Base-by-base conservation (phyloP, 2,888 invertebrate genomes). In the Epirrita christyi region DNA sequence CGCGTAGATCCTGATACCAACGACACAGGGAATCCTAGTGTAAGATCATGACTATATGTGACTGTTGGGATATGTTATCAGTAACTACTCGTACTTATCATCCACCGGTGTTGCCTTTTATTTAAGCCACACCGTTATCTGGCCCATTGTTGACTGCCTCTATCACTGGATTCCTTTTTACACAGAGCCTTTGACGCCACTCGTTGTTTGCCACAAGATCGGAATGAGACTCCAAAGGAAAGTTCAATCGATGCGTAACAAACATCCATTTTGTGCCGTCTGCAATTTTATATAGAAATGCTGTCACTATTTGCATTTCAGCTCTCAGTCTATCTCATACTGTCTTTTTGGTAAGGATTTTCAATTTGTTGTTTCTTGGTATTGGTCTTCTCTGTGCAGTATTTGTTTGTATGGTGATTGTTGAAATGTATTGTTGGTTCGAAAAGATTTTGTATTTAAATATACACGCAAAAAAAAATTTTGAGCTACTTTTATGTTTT, bases 141-240 rank as follows among this genome's bases (percentile, higher is more conserved):
- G 80, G 82, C 85, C 88, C 83, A 89, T 90, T 90, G 90, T 90
- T 86, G 90, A 88, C 89, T 89, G 85, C 88, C 88, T 89, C 86
- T 88, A 89, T 89, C 88, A 89, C 87, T 85, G 90, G 89, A 87
- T 88, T 90, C 87, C 90, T 90, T 90, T 88, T 88, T 84, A 86
- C 86, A 86, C 81, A 78, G 83, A 78, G 85, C 87, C 90, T 90
- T 90, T 90, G 90, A 89, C 86, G 85, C 83, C 76, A 76, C 75
- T 78, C 87, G 87, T 89, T 90, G 89, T 89, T 89, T 88, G 88
- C 81, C 78, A 75, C 81, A 82, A 88, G 88, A 88, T 88, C 88
- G 83, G 85, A 86, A 88, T 86, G 88, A 88, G 87, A 84, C 85
- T 73, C 80, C 80, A 74, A 76, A 77, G 78, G 71, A 76, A 77